Evolutionary conservation across 2,113 vertebrate species (phyloP).

Genomic region (Thunnus thynnus): DNA sequence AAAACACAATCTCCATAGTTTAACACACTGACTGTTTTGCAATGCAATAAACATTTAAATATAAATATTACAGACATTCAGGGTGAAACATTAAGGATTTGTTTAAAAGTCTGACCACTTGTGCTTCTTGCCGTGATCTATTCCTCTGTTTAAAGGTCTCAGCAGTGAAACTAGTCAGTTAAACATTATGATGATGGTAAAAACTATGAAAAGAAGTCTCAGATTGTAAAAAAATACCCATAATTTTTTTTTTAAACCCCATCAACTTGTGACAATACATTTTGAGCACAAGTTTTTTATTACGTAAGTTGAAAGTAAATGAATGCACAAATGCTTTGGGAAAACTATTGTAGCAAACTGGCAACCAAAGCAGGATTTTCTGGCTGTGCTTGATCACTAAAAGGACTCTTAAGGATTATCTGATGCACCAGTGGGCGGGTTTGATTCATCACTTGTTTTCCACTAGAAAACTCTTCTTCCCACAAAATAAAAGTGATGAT

Average conservation of each 20-base stretch:
- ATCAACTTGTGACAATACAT: not conserved
- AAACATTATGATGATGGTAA: not conserved
- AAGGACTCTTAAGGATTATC: constrained; percentile 3
- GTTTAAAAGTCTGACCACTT: not conserved
- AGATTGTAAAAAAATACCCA: not conserved
- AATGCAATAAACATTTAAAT: not conserved
- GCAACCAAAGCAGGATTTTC: constrained; percentile 1
- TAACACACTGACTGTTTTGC: not conserved
- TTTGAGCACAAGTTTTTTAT: not conserved
- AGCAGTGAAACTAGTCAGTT: not conserved
- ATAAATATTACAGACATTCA: not conserved
- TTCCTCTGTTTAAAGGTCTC: not conserved
- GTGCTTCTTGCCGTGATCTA: constrained; percentile 12
- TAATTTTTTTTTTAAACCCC: not conserved
- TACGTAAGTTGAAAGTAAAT: not conserved
- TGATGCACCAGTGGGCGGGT: not conserved
- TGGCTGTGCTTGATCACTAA: not conserved
- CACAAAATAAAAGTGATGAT: not conserved
- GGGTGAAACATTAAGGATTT: constrained; percentile 17
- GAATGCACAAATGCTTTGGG: not conserved
- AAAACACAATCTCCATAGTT: not conserved
- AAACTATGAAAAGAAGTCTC: not conserved
- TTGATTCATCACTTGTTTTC: not conserved
- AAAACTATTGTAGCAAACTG: not conserved
- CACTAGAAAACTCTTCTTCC: constrained; percentile 3